These are phyloP conservation scores for Henicopernis longicauda DNA, from an alignment of 2,113 vertebrate species.

Conservation along the genomic window DNA sequence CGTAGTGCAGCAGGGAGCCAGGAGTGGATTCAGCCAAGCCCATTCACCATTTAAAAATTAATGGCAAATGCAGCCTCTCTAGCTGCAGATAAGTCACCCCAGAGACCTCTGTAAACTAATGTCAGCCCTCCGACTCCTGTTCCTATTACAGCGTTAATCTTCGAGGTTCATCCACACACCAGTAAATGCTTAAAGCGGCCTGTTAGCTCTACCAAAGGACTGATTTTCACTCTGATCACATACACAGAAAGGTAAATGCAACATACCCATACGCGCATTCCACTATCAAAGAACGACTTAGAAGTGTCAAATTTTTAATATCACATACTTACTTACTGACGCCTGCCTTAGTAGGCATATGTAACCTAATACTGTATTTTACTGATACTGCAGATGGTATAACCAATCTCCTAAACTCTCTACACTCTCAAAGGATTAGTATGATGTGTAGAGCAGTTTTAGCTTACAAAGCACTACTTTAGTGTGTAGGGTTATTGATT, in stretches of 20 bases:
- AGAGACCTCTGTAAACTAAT: conserved; percentile 37
- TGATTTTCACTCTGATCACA: conserved; percentile 22
- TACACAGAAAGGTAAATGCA: neutral
- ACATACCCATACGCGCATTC: neutral
- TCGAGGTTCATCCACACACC: neutral
- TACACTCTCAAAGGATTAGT: conserved; percentile 54
- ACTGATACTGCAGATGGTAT: conserved; percentile 54
- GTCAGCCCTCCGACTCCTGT: conserved; percentile 17
- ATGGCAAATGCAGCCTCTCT: conserved; percentile 1
- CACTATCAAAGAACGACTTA: neutral
- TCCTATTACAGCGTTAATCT: conserved; percentile 4
- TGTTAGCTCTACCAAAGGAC: neutral
- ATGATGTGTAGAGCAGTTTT: conserved; percentile 50
- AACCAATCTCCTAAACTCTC: conserved; percentile 53
- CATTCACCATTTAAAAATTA: conserved; percentile 4
- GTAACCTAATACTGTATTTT: conserved; percentile 53
- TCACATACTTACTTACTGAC: neutral
- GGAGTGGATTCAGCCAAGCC: neutral
- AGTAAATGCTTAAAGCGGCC: neutral
- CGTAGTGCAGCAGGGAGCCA: neutral
- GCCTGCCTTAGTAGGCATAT: conserved; percentile 11
- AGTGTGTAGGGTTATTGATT: conserved; percentile 58
- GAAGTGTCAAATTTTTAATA: conserved; percentile 43
- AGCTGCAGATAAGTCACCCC: conserved; percentile 11
- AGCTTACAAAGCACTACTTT: conserved; percentile 64